Evolutionary conservation across 1,140 invertebrate species (phyloP).

Genomic region (Drosophila busckii): DNA sequence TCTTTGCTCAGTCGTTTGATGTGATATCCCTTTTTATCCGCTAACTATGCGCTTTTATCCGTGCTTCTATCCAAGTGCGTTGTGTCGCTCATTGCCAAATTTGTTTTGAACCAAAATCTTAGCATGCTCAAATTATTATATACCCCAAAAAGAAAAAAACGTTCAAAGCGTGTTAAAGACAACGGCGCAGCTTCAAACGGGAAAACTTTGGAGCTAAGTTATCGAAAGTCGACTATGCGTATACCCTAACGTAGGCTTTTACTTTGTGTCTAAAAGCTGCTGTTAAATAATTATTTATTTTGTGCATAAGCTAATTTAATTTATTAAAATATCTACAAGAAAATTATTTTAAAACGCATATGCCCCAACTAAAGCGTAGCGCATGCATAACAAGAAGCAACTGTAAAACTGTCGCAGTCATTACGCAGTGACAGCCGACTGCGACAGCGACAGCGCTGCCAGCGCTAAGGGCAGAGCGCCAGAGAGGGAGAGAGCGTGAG

Average conservation of each 20-base stretch:
- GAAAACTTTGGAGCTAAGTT: conserved; percentile 18
- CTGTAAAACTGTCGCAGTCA: conserved; percentile 23
- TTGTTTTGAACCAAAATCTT: conserved; percentile 70
- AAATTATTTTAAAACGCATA: not conserved
- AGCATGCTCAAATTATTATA: conserved; percentile 73
- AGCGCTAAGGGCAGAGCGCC: not conserved
- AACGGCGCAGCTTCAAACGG: conserved; percentile 38
- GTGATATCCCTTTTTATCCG: not conserved
- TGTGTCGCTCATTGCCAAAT: conserved; percentile 60
- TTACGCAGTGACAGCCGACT: too few species aligned
- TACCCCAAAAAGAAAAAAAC: too few species aligned
- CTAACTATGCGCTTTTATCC: conserved; percentile 1
- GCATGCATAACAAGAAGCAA: conserved; percentile 5
- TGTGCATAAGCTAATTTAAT: not conserved
- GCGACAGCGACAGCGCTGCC: not conserved
- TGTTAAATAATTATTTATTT: not conserved
- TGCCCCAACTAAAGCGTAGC: not conserved
- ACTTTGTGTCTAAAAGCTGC: too few species aligned
- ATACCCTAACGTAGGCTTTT: conserved; percentile 8
- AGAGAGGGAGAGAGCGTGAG: not conserved
- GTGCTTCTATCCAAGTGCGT: conserved; percentile 16
- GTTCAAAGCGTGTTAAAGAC: conserved; percentile 21
- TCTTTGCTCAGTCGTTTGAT: not conserved
- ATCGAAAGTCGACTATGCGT: not conserved
- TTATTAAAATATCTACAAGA: not conserved